phyloP scores from a whole-genome alignment of 2,888 invertebrate genomes.

The Hipparchia sbordonii region DNA sequence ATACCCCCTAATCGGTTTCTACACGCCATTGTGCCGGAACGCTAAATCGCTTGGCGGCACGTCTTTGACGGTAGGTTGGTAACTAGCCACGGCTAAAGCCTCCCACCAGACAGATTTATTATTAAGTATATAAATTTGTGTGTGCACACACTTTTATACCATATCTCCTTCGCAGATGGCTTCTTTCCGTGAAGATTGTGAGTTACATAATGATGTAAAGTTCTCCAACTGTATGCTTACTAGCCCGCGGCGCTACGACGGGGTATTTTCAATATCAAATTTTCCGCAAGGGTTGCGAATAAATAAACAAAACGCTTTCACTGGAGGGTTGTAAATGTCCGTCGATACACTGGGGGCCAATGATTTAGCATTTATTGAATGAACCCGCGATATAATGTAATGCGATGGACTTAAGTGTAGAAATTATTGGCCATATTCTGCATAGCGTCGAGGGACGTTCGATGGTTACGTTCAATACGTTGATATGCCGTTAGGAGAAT shows the following conservation, averaged over 20 bases:
- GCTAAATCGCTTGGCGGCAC: too few relatives aligned
- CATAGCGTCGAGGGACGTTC: neutral
- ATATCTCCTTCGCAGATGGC: too few relatives aligned
- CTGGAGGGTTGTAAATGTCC: neutral
- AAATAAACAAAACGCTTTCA: neutral
- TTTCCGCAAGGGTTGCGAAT: neutral
- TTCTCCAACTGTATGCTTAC: neutral
- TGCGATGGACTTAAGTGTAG: neutral
- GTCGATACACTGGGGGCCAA: neutral
- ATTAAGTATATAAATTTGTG: too few relatives aligned
- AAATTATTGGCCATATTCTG: neutral
- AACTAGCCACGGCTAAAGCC: too few relatives aligned
- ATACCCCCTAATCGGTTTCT: too few relatives aligned
- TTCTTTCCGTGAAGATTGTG: too few relatives aligned
- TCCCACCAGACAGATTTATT: neutral
- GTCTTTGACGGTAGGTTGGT: too few relatives aligned
- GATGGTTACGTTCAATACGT: neutral
- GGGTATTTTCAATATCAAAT: constrained; percentile 4
- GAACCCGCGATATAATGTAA: neutral
- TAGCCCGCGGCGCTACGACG: neutral
- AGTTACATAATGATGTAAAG: neutral
- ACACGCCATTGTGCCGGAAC: too few relatives aligned
- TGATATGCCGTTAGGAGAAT: neutral
- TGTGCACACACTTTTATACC: too few relatives aligned
- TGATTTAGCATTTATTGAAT: neutral